Evolutionary conservation across 2,113 vertebrate genomes (phyloP).

Genomic region (Microcebus jonahi): DNA sequence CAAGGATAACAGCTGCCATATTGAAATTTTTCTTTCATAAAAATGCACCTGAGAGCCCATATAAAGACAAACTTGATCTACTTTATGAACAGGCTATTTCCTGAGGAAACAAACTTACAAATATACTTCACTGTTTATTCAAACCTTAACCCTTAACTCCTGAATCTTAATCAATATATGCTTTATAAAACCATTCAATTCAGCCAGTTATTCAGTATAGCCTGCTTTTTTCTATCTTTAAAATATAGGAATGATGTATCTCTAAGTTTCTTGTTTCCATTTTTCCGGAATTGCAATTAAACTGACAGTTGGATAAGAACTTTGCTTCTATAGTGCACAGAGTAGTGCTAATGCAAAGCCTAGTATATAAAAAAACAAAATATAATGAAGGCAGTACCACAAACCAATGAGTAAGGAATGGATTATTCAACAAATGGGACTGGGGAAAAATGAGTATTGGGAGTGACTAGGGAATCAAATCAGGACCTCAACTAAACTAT

Average conservation of each 20-base stretch:
- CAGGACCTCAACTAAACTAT: not conserved
- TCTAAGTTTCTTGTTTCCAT: not conserved
- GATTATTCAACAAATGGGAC: not conserved
- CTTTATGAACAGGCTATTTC: conserved; percentile 29
- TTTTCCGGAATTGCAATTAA: conserved; percentile 45
- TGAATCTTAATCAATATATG: not conserved
- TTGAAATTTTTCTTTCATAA: conserved; percentile 76
- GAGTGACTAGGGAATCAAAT: not conserved
- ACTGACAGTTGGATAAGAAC: not conserved
- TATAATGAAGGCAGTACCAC: not conserved
- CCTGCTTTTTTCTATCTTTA: conserved; percentile 1
- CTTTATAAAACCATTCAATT: conserved; percentile 1
- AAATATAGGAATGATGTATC: not conserved
- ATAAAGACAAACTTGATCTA: conserved; percentile 53
- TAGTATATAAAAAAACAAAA: not conserved
- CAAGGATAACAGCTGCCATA: conserved; percentile 83
- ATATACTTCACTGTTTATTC: not conserved
- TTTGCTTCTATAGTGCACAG: not conserved
- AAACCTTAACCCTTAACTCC: not conserved
- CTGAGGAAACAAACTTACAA: conserved; percentile 45
- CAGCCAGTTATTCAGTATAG: not conserved
- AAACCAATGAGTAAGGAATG: not conserved
- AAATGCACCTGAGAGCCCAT: conserved; percentile 65
- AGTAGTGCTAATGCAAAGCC: not conserved
- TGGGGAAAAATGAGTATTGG: not conserved